Evolutionary conservation across 2,888 invertebrate genomes (phyloP).

Genomic region (Baccha elongata): DNA sequence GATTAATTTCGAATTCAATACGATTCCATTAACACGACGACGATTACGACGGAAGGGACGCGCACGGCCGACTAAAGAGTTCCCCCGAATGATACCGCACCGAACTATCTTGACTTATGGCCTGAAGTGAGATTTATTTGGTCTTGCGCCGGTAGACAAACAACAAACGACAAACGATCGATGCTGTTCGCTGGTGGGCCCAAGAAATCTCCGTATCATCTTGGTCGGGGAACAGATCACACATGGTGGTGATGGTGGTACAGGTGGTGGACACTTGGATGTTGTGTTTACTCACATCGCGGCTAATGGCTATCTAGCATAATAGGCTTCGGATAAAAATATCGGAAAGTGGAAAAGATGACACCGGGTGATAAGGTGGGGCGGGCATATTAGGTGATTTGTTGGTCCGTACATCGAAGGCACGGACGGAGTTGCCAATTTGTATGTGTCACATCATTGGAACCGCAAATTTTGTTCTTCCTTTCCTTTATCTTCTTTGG

Average conservation of each 20-base stretch:
- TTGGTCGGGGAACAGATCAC: slow-evolving; percentile 57
- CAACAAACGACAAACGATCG: slow-evolving; percentile 58
- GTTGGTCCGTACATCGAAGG: no score
- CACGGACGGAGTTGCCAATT: slow-evolving; percentile 57
- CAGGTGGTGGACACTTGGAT: slow-evolving; percentile 63
- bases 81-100: no score
- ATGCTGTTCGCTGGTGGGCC: slow-evolving; percentile 72
- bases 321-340: slow-evolving; percentile 67
- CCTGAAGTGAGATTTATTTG: slow-evolving; percentile 72
- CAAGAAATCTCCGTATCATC: slow-evolving; percentile 62
- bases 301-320: slow-evolving; percentile 68
- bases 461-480: slow-evolving; percentile 52
- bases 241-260: slow-evolving; percentile 45
- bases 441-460: slow-evolving; percentile 70
- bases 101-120: slow-evolving; percentile 43
- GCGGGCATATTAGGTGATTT: no score
- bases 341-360: slow-evolving; percentile 71
- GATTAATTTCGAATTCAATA: slow-evolving; percentile 74
- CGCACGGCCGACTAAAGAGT: no score
- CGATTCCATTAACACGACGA: slow-evolving; percentile 45
- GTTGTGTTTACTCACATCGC: slow-evolving; percentile 55
- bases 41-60: not conserved
- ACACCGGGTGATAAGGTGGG: slow-evolving; percentile 68
- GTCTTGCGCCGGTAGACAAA: slow-evolving; percentile 58
- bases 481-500: slow-evolving; percentile 66